Percentiles rank a stretch among this genome's conserved stretches.
These are phyloP conservation scores for Arothron firmamentum DNA, from an alignment of 2,113 vertebrate species.

Conservation along the genomic window DNA sequence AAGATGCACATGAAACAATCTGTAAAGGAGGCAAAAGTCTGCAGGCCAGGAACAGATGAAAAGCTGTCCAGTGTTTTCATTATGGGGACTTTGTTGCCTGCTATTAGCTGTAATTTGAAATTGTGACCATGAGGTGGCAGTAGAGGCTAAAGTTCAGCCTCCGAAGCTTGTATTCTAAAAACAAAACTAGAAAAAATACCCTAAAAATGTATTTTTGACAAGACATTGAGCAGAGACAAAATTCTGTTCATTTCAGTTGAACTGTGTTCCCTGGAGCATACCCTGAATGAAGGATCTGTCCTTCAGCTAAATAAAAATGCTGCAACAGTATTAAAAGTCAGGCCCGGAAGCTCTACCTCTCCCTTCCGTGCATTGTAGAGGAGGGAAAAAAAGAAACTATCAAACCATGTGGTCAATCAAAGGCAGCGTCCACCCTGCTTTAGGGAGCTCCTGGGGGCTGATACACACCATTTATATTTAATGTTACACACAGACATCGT, in stretches of 20 bases:
- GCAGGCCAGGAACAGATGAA: not conserved
- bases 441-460: too few relatives aligned
- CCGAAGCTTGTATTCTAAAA: not conserved
- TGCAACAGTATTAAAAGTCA: constrained; percentile 15
- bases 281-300: constrained; percentile 7
- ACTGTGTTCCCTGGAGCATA: too few relatives aligned
- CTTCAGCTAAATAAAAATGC: not conserved
- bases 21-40: too few relatives aligned
- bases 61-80: not conserved
- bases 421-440: too few relatives aligned
- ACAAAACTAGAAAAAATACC: too few relatives aligned
- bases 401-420: too few relatives aligned
- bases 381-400: not conserved
- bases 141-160: constrained; percentile 2
- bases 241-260: too few relatives aligned
- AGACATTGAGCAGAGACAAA: too few relatives aligned
- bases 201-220: too few relatives aligned
- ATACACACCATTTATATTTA: too few relatives aligned
- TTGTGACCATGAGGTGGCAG: constrained; percentile 27
- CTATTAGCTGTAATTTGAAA: constrained; percentile 21
- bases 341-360: not conserved
- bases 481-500: too few relatives aligned
- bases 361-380: not conserved
- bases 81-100: not conserved
- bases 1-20: too few relatives aligned